Evolutionary conservation across 30 jellyfish, hydroid and myxozoan genomes (phyloP).

Genomic region (Turritopsis rubra): DNA sequence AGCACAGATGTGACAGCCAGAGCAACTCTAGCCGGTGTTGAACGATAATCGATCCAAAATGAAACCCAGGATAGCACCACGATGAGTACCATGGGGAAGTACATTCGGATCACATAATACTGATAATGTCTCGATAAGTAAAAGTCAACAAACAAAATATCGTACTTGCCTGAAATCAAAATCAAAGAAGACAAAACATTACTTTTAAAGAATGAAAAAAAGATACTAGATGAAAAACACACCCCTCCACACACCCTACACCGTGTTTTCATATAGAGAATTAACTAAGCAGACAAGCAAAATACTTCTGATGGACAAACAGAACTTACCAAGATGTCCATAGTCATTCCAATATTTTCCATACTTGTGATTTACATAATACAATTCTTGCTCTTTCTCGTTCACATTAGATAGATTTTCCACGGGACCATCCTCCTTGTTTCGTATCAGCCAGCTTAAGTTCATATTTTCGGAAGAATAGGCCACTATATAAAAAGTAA

Average conservation of each 20-base stretch:
- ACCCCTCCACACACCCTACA: too few species aligned
- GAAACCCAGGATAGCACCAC: conserved; percentile 78
- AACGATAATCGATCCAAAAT: conserved; percentile 81
- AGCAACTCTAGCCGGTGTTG: conserved; percentile 87
- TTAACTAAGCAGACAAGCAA: too few species aligned
- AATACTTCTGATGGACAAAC: too few species aligned
- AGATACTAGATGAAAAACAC: too few species aligned
- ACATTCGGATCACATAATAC: conserved; percentile 57
- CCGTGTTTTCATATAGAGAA: too few species aligned
- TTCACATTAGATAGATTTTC: background rate
- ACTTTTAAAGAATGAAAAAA: background rate
- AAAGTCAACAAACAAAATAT: conserved; percentile 40
- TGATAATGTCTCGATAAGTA: conserved; percentile 50
- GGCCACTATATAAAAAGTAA: background rate
- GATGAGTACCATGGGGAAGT: conserved; percentile 50
- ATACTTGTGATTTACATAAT: background rate
- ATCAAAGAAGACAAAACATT: background rate
- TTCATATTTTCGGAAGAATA: background rate
- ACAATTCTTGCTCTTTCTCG: background rate
- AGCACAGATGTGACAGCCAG: conserved; percentile 72
- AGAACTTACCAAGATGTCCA: background rate
- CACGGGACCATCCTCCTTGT: background rate
- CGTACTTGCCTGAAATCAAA: conserved; percentile 45
- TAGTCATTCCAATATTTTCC: background rate
- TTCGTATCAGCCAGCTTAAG: background rate